These are phyloP conservation scores for Leptodirus hochenwartii DNA, from an alignment of 2,888 invertebrate species.

Conservation along the genomic window DNA sequence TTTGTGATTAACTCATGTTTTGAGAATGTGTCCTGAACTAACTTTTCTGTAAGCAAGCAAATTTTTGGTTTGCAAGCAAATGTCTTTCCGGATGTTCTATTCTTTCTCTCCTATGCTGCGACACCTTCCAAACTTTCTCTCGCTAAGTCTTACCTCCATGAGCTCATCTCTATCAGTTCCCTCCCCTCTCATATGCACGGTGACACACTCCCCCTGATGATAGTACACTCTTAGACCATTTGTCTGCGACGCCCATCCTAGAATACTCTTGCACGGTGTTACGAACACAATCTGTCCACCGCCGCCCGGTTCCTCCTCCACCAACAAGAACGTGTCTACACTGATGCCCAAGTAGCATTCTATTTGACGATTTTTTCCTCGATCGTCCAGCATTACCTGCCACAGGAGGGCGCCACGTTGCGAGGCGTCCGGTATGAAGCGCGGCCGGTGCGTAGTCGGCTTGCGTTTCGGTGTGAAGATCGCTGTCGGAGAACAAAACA, in stretches of 20 bases:
- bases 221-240: constrained; percentile 60
- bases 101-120: too few relatives aligned
- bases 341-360: constrained; percentile 77
- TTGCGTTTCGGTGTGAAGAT: constrained; percentile 57
- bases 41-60: too few relatives aligned
- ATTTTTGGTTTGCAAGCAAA: too few relatives aligned
- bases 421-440: constrained; percentile 52
- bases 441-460: constrained; percentile 51
- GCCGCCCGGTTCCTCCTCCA: constrained; percentile 65
- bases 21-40: too few relatives aligned
- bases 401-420: constrained; percentile 67
- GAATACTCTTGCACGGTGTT: constrained; percentile 62
- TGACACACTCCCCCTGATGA: constrained; percentile 80
- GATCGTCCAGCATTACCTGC: constrained; percentile 58
- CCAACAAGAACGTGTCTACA: constrained; percentile 67
- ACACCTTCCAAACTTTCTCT: too few relatives aligned
- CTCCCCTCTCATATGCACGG: constrained; percentile 54
- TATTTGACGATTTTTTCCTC: constrained; percentile 42
- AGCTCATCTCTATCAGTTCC: constrained; percentile 48
- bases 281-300: constrained; percentile 80
- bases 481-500: constrained; percentile 22
- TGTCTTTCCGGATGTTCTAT: too few relatives aligned
- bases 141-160: too few relatives aligned
- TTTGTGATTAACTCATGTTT: too few relatives aligned
- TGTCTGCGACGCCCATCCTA: constrained; percentile 40